phyloP scores from a whole-genome alignment of 2,888 invertebrate species.

The Dasysyrphus albostriatus region DNA sequence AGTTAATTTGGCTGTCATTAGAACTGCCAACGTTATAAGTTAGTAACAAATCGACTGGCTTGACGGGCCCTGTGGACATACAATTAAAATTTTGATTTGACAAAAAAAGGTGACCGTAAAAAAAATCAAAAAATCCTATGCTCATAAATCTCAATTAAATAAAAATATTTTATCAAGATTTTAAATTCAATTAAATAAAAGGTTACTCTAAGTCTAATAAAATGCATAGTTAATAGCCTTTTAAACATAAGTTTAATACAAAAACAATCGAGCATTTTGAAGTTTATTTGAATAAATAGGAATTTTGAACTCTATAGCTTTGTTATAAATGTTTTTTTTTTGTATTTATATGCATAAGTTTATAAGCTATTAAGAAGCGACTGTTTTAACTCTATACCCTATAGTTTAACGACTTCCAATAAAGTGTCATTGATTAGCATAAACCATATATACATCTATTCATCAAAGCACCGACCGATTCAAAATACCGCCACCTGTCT shows the following conservation, averaged over 20 bases:
- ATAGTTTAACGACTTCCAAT: slow-evolving; percentile 6
- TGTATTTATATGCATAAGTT: background rate
- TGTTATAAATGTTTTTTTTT: background rate
- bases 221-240: background rate
- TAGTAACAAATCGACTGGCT: too few relatives aligned
- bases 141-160: too few relatives aligned
- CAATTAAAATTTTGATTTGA: too few relatives aligned
- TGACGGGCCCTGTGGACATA: too few relatives aligned
- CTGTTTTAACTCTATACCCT: background rate
- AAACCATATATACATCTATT: slow-evolving; percentile 4
- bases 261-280: background rate
- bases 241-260: background rate
- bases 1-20: too few relatives aligned
- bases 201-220: background rate
- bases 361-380: background rate
- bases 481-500: slow-evolving; percentile 63
- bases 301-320: background rate
- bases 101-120: too few relatives aligned
- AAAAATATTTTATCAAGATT: background rate
- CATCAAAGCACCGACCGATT: slow-evolving; percentile 50
- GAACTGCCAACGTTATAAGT: too few relatives aligned
- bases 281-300: background rate
- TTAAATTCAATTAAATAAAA: background rate
- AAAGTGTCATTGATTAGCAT: slow-evolving; percentile 54
- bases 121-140: too few relatives aligned